Evolutionary conservation across 2,888 invertebrate species (phyloP), one percentile per base, ranked within the genome.

Genomic region (Chymomyza caudatula): DNA sequence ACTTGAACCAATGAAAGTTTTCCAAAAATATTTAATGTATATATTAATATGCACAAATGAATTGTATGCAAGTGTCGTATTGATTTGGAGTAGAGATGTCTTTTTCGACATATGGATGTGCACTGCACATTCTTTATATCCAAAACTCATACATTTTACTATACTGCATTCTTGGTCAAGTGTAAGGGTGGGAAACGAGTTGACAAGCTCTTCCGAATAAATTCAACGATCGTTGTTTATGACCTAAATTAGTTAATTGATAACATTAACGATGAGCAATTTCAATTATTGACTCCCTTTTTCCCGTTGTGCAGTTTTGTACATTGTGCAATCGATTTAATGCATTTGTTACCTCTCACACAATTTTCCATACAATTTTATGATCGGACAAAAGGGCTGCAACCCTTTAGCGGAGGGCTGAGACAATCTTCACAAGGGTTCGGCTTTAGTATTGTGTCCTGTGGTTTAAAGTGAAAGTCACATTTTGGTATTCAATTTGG

Each of bases 401-500:
- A 53, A 53, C 53, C 53, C 53, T 53, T 53, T 53, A 53, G 25
- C 15, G 29, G 15, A 15, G 11, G 47, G 25, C 13, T 25, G 13
- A 11, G n/a, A n/a, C n/a, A 17, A 13, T 15, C 47, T 8, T 6
- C 19, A 15, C 15, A 53, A 11, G 53, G 53, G 22, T 13, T 25
- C 8, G 19, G 8, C 15, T 20, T 5, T 22, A 11, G 51, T 5
- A 19, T 1, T 49, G 19, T 4, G 17, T 6, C 13, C 20, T 52
- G 52, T 25, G 25, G 13, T n/a, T 11, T 23, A 43, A 47, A 57
- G 57, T 57, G 20, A 47, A 57, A 73, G 73, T 74, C 71, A 71
- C 62, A 63, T 69, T 51, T 61, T 65, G 65, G 69, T 65, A 69
- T 71, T 69, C 65, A 69, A 69, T 71, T 69, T 74, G 71, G 67